A percentile compares a stretch with the other conserved stretches of the same genome.
Evolutionary conservation across 2,797 vertebrate genomes (phyloP).

Genomic region (Etheostoma perlongum): DNA sequence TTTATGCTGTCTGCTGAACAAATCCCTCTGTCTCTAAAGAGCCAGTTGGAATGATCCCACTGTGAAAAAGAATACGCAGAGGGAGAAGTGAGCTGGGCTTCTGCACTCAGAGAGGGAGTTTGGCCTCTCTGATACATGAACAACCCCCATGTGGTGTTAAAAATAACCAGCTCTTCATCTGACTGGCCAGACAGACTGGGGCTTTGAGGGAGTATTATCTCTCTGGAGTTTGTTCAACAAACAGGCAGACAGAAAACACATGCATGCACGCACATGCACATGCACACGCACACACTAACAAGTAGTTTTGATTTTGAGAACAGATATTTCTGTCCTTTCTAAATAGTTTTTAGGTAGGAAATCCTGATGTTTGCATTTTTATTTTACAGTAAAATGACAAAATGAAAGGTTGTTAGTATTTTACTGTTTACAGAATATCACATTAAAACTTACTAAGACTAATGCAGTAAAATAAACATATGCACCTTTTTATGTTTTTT

Average conservation of each 20-base stretch:
- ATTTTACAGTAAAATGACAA: neutral
- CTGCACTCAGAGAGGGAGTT: slow-evolving; percentile 52
- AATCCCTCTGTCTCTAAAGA: slow-evolving; percentile 59
- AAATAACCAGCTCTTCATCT: slow-evolving; percentile 82
- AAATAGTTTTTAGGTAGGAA: neutral
- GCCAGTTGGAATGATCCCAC: slow-evolving; percentile 56
- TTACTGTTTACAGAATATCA: neutral
- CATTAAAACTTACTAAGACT: neutral
- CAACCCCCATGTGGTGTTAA: slow-evolving; percentile 75
- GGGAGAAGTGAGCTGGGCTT: slow-evolving; percentile 57
- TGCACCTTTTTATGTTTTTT: neutral
- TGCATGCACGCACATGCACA: slow-evolving; percentile 11
- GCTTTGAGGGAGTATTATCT: slow-evolving; percentile 83
- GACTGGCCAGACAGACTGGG: slow-evolving; percentile 80
- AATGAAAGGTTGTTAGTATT: neutral
- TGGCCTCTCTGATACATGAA: slow-evolving; percentile 73
- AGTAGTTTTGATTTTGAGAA: neutral
- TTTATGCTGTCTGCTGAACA: slow-evolving; percentile 46
- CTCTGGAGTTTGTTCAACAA: slow-evolving; percentile 76
- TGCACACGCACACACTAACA: slow-evolving; percentile 11
- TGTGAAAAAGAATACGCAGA: slow-evolving; percentile 60
- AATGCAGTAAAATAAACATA: slow-evolving; percentile 10
- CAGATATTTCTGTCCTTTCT: neutral
- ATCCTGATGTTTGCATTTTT: neutral
- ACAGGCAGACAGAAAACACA: slow-evolving; percentile 64